These are phyloP conservation scores for Phenganax stokvisi DNA, from an alignment of 92 coral and sea anemone genomes.

Conservation along the genomic window DNA sequence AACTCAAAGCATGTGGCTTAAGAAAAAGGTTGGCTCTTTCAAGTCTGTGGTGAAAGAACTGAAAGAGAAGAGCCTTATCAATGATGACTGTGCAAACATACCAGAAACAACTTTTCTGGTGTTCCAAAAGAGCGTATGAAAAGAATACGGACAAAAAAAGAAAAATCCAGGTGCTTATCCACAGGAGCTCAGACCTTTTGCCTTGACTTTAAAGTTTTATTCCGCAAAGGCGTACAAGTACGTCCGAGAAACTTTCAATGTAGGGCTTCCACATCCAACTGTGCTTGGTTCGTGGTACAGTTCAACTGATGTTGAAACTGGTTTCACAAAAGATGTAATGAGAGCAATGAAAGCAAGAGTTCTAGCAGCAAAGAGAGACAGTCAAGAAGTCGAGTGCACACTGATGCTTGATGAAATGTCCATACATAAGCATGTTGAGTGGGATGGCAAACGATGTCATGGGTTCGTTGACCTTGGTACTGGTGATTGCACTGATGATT, in stretches of 20 bases:
- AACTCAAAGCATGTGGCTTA: neutral
- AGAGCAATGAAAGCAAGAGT: too few relatives aligned
- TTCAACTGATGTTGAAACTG: too few relatives aligned
- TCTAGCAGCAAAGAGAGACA: too few relatives aligned
- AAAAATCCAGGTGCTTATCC: constrained; percentile 37
- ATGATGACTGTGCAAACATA: constrained; percentile 24
- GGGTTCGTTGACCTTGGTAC: constrained; percentile 32
- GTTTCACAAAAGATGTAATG: too few relatives aligned
- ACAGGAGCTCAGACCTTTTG: constrained; percentile 26
- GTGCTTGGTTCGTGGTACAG: too few relatives aligned
- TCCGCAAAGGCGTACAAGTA: neutral
- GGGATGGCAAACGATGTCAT: constrained; percentile 26
- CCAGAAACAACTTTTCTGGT: constrained; percentile 34
- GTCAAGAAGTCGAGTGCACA: neutral
- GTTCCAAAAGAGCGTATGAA: constrained; percentile 39
- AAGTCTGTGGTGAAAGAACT: constrained; percentile 24
- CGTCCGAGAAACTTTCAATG: too few relatives aligned
- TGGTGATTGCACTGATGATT: constrained; percentile 21
- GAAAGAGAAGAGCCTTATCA: constrained; percentile 29
- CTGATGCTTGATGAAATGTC: constrained; percentile 28
- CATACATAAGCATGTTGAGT: constrained; percentile 16
- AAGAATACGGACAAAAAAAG: constrained; percentile 33
- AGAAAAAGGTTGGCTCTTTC: constrained; percentile 23
- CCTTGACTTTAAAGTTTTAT: constrained; percentile 22
- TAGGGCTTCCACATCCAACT: too few relatives aligned